These are phyloP conservation scores for Acrocephalus kingi DNA, from an alignment of 2,113 vertebrate genomes.

Conservation along the genomic window DNA sequence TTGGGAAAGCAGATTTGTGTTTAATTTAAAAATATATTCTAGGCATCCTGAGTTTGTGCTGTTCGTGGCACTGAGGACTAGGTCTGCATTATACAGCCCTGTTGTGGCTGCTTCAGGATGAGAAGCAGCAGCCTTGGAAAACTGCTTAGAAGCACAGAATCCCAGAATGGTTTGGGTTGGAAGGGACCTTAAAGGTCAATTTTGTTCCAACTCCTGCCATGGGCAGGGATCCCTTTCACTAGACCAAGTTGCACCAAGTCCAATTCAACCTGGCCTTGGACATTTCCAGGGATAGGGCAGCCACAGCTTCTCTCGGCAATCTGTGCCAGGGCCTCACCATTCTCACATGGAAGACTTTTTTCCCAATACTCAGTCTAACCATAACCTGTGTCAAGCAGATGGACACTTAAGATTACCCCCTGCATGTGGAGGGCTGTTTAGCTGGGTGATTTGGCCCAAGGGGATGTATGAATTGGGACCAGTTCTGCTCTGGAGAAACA, in stretches of 20 bases:
- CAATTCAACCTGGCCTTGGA: rapidly evolving
- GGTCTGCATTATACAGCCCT: not conserved
- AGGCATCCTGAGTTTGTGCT: not conserved
- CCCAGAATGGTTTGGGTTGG: not conserved
- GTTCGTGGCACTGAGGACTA: rapidly evolving
- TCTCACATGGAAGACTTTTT: not conserved
- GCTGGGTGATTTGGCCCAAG: not conserved
- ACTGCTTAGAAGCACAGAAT: not conserved
- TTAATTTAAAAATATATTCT: not conserved
- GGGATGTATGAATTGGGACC: not conserved
- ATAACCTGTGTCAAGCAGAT: no score
- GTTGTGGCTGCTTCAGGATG: not conserved
- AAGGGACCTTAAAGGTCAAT: not conserved
- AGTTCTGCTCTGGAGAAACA: not conserved
- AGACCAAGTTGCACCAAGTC: not conserved
- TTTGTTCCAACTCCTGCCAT: not conserved
- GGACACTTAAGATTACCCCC: rapidly evolving
- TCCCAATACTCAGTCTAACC: not conserved
- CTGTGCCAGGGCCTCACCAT: not conserved
- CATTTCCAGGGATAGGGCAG: not conserved
- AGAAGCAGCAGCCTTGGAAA: not conserved
- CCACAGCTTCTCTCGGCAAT: not conserved
- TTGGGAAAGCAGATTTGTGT: no score
- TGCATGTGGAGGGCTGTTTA: not conserved
- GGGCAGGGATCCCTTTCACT: not conserved